Evolutionary conservation across 2,113 vertebrate genomes (phyloP).

Genomic region (Alethe castanea): DNA sequence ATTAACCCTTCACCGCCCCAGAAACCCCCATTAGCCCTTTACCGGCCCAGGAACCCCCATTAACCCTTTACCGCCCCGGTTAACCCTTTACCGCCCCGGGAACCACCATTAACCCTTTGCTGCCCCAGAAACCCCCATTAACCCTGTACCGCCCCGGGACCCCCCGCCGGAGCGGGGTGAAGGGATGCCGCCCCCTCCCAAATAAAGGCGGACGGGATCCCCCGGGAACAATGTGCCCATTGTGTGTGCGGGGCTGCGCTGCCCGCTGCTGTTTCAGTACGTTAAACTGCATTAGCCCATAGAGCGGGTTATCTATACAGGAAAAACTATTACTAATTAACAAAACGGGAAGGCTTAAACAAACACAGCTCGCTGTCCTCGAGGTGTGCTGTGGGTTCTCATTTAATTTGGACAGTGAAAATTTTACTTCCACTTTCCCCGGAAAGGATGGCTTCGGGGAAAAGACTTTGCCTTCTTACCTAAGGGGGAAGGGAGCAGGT

Average conservation of each 20-base stretch:
- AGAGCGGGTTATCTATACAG: not conserved
- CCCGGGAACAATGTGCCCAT: slow-evolving; percentile 33
- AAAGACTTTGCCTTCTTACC: not conserved
- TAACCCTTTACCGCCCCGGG: not conserved
- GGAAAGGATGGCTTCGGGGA: not conserved
- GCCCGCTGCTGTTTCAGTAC: not conserved
- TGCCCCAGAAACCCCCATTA: not conserved
- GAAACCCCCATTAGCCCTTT: too few species aligned
- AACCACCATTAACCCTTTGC: not conserved
- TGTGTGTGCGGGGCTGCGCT: not conserved
- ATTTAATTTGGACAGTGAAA: not conserved
- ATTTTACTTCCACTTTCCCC: not conserved
- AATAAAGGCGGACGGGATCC: not conserved
- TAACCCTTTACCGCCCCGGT: too few species aligned
- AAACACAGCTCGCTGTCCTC: not conserved
- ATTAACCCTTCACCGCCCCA: too few species aligned
- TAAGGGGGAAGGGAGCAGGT: not conserved
- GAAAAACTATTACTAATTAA: slow-evolving; percentile 57
- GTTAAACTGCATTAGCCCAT: slow-evolving; percentile 22
- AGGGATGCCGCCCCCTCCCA: not conserved
- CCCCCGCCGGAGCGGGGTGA: not conserved
- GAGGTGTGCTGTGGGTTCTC: not conserved
- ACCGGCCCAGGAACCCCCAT: too few species aligned
- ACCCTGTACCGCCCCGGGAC: not conserved
- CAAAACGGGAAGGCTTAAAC: not conserved